Percentiles rank a stretch among this genome's conserved stretches.
Conservation (phyloP, 2,113 vertebrate genomes). For the Xenopus laevis region DNA sequence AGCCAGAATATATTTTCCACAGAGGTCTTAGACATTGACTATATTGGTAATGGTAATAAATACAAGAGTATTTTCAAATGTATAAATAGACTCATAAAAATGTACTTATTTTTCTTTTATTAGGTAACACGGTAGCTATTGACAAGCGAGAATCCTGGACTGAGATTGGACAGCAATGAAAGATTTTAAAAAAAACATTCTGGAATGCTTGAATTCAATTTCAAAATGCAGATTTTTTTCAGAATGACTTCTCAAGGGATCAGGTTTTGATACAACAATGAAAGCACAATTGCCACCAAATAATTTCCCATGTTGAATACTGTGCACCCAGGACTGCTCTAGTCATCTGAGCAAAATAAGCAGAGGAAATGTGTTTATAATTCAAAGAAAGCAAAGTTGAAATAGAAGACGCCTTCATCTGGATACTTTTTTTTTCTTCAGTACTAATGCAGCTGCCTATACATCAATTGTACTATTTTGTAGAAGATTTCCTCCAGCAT, state of each 20-base stretch:
- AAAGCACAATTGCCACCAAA: conserved; percentile 23
- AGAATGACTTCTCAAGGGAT: conserved; percentile 1
- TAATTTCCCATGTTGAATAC: neutral
- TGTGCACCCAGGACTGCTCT: no score
- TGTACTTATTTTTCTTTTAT: neutral
- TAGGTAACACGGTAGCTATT: conserved; percentile 33
- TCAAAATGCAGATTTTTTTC: neutral
- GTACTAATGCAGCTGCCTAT: no score
- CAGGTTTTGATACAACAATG: conserved; percentile 2
- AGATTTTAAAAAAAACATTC: conserved; percentile 2
- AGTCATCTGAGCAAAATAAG: no score
- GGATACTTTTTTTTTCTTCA: no score
- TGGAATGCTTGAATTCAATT: conserved; percentile 10
- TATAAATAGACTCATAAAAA: no score
- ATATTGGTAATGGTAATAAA: no score
- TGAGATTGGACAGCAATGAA: neutral
- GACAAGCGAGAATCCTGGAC: neutral
- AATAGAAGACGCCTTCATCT: no score
- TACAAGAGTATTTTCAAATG: no score
- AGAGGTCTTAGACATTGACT: no score
- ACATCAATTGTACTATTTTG: neutral
- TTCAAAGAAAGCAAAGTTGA: no score
- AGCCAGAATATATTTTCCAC: no score
- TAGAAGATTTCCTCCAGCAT: neutral
- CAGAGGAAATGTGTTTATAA: no score